Evolutionary conservation across 2,888 invertebrate species (phyloP).

Genomic region (Scaptomyza reducta): DNA sequence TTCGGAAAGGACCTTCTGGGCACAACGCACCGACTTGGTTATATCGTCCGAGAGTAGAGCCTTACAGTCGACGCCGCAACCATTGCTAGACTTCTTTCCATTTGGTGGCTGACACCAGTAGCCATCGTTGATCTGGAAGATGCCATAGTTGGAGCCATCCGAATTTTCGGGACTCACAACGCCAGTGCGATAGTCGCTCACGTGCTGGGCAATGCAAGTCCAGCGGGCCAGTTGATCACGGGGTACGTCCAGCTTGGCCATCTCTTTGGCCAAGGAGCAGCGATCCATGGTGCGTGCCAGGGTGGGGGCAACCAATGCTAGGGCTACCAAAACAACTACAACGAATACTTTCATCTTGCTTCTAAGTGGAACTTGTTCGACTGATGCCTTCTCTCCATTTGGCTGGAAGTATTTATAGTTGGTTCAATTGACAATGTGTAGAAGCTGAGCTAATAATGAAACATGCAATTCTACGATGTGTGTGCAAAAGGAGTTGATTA

Average conservation of each 20-base stretch:
- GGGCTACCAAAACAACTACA: slow-evolving; percentile 18
- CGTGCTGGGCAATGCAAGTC: slow-evolving; percentile 76
- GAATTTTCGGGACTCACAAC: slow-evolving; percentile 83
- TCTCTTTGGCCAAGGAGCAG: slow-evolving; percentile 71
- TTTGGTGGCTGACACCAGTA: slow-evolving; percentile 76
- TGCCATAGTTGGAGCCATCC: slow-evolving; percentile 84
- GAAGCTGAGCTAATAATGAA: slow-evolving; percentile 22
- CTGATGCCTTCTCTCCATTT: slow-evolving; percentile 7
- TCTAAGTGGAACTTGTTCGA: slow-evolving; percentile 1
- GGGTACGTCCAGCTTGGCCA: slow-evolving; percentile 72
- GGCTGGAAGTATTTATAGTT: slow-evolving; percentile 39
- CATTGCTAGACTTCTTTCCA: slow-evolving; percentile 62
- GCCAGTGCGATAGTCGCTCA: slow-evolving; percentile 81
- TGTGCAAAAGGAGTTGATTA: slow-evolving; percentile 11
- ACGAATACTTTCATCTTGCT: slow-evolving; percentile 39
- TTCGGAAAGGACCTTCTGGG: slow-evolving; percentile 58
- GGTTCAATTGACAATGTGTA: not conserved
- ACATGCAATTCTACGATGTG: slow-evolving; percentile 3
- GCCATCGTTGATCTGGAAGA: slow-evolving; percentile 81
- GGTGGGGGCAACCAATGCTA: slow-evolving; percentile 40
- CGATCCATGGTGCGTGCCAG: slow-evolving; percentile 61
- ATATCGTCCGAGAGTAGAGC: slow-evolving; percentile 70
- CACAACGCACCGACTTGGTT: slow-evolving; percentile 62
- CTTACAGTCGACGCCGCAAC: slow-evolving; percentile 65
- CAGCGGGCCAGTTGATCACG: slow-evolving; percentile 66